Percentiles rank a stretch among this genome's conserved stretches.
Evolutionary conservation across 2,888 invertebrate species (phyloP).

Genomic region (Amphimallon solstitiale): DNA sequence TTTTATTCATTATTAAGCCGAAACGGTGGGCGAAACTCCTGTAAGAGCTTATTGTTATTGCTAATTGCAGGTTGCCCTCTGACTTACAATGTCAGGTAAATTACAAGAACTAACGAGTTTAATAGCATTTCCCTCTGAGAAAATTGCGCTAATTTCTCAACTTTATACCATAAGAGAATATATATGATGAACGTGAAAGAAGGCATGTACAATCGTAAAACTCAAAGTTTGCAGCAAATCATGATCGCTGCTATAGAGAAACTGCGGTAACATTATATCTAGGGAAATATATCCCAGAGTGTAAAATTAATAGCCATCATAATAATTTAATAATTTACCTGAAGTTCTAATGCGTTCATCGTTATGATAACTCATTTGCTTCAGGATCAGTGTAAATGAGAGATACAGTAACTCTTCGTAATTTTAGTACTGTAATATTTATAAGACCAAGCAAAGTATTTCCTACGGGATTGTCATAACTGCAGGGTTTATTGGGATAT

Average conservation of each 20-base stretch:
- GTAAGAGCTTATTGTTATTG: too few species aligned
- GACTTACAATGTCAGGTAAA: too few species aligned
- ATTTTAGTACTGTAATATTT: not conserved
- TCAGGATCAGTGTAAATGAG: not conserved
- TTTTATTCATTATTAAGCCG: too few species aligned
- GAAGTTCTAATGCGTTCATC: not conserved
- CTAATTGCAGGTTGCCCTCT: too few species aligned
- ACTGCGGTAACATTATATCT: not conserved
- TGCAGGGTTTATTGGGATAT: too few species aligned
- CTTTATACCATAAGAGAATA: too few species aligned
- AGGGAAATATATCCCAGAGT: not conserved
- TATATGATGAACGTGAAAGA: too few species aligned
- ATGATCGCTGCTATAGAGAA: not conserved
- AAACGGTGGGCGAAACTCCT: too few species aligned
- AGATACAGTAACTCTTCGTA: not conserved
- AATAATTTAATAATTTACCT: not conserved
- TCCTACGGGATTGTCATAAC: not conserved
- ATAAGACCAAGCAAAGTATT: not conserved
- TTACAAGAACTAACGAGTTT: too few species aligned
- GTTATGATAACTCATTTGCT: conserved; percentile 8
- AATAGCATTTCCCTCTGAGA: too few species aligned
- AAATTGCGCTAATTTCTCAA: too few species aligned
- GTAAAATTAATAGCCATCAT: conserved; percentile 3
- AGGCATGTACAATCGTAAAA: too few species aligned
- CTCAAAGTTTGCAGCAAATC: not conserved